A percentile compares a stretch with the other conserved stretches of the same genome.
Conservation (phyloP, 2,113 vertebrate genomes). For the Orycteropus afer region DNA sequence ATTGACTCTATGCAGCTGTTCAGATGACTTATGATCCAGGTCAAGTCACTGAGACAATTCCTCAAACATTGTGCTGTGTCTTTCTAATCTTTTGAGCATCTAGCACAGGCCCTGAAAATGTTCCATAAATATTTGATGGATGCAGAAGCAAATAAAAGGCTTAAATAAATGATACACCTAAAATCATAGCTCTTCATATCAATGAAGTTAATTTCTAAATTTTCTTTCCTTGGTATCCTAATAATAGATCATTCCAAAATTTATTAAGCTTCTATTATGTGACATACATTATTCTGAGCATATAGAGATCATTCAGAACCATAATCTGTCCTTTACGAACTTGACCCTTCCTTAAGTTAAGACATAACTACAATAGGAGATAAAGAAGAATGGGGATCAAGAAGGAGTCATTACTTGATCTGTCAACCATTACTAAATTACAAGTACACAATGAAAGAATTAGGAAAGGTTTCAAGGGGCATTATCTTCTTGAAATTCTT, state of each 20-base stretch:
- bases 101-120: too few relatives aligned
- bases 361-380: background rate
- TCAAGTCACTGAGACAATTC: background rate
- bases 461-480: background rate
- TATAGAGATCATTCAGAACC: slow-evolving; percentile 16
- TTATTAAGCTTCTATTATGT: background rate
- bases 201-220: background rate
- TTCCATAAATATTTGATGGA: slow-evolving; percentile 25
- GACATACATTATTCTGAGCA: background rate
- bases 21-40: background rate
- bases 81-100: too few relatives aligned
- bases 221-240: background rate
- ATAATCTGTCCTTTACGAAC: background rate
- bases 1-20: background rate
- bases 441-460: slow-evolving; percentile 12
- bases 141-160: slow-evolving; percentile 39
- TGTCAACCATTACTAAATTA: slow-evolving; percentile 14
- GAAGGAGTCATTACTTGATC: background rate
- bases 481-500: slow-evolving; percentile 15
- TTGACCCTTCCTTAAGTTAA: background rate
- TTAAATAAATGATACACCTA: background rate
- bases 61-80: too few relatives aligned
- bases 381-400: background rate
- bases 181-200: background rate
- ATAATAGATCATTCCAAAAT: background rate